Evolutionary conservation across 1,140 invertebrate genomes (phyloP), one percentile per base, ranked within the genome.

Genomic region (Panagrolaimus sp.): DNA sequence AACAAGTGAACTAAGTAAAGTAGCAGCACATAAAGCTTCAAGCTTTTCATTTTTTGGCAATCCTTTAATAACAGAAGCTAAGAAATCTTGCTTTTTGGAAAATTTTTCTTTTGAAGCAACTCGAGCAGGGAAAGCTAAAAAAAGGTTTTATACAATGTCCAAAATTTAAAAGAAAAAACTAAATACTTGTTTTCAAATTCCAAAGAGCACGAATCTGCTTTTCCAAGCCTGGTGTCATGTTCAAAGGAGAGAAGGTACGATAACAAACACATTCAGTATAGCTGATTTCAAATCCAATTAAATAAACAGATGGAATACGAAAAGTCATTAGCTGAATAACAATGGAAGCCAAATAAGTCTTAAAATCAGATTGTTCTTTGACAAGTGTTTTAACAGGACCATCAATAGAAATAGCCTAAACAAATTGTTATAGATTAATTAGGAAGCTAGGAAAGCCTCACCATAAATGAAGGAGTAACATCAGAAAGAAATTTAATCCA

Each of bases 401-500:
- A 47, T 80, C 77, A 46, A 79, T 47, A 31, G 76, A 78, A 47
- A 78, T 68, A 25, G 51, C 51, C 31, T 38, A 38, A 38, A 38
- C 2, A 38, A 38, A 38, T 7, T 38, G 7, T 38, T 38, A 38
- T 4, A 38, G 31, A n/a, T n/a, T 38, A 38, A 7, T 38, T 7
- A 38, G 7, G 7, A 38, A 38, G 31, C 31, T 38, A 38, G 2
- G 7, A 38, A 38, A 38, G 2, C 7, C 7, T 38, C 14, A 79
- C 46, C 67, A 82, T 57, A 68, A 82, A 82, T 1, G 80, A 82
- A 13, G 80, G 80, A 14, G 80, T 82, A 14, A 82, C 45, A 48
- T 75, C 72, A 44, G 80, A 65, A 61, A 82, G 53, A 62, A 77
- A 82, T 1, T 69, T 63, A 44, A 70, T 69, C 80, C 80, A 82